phyloP scores from a whole-genome alignment of 2,888 invertebrate species.

The Luperina testacea region DNA sequence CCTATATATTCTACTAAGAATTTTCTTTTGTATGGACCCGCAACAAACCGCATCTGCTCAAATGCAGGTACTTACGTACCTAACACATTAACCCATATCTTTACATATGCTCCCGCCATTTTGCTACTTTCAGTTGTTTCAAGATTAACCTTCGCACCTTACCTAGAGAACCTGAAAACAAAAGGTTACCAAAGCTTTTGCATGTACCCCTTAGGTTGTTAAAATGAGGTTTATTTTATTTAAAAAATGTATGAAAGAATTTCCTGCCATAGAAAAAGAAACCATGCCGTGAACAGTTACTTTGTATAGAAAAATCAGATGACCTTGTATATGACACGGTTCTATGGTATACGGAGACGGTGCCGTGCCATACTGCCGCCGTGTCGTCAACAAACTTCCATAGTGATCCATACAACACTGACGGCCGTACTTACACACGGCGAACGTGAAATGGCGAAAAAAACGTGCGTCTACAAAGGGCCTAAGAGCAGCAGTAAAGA shows the following conservation, averaged over 20 bases:
- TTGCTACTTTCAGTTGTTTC: slow-evolving; percentile 10
- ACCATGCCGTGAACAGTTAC: too few species aligned
- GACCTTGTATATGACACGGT: neutral
- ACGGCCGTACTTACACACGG: too few species aligned
- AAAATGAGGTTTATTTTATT: slow-evolving; percentile 7
- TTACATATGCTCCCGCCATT: slow-evolving; percentile 17
- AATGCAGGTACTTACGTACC: slow-evolving; percentile 5
- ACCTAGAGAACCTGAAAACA: slow-evolving; percentile 18
- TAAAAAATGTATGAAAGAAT: neutral
- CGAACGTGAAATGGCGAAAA: too few species aligned
- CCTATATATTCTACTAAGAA: neutral
- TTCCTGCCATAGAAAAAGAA: neutral
- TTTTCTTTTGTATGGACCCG: slow-evolving; percentile 15
- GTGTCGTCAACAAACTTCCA: neutral
- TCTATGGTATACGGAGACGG: neutral
- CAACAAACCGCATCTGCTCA: neutral
- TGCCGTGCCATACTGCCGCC: too few species aligned
- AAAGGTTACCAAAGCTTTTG: slow-evolving; percentile 27
- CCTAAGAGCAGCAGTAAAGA: too few species aligned
- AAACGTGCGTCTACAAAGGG: too few species aligned
- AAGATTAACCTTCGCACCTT: slow-evolving; percentile 33
- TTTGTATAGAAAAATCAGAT: neutral
- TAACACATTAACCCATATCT: slow-evolving; percentile 8
- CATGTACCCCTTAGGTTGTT: neutral
- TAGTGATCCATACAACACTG: neutral